These are phyloP conservation scores for Fissipunctia ypsillon DNA, from an alignment of 2,888 invertebrate genomes.

Conservation along the genomic window DNA sequence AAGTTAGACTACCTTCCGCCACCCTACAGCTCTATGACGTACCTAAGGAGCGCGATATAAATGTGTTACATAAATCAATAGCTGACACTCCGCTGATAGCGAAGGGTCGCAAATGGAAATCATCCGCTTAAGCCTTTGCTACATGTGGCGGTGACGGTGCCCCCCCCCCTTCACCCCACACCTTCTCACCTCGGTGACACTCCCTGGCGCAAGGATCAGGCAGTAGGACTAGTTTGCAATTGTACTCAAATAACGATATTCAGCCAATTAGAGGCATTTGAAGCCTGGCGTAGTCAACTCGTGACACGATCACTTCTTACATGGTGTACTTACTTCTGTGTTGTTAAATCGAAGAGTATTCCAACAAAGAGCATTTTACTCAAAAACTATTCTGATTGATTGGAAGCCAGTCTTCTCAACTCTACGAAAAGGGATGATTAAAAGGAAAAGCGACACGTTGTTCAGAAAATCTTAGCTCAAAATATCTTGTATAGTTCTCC, in stretches of 20 bases:
- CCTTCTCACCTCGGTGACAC: not conserved
- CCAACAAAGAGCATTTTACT: not conserved
- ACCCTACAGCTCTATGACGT: slow-evolving; percentile 8
- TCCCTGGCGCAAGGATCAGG: slow-evolving; percentile 14
- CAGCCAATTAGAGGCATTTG: not conserved
- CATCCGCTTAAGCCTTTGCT: slow-evolving; percentile 53
- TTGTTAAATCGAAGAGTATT: not conserved
- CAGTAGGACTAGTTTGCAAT: slow-evolving; percentile 5
- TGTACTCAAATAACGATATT: not conserved
- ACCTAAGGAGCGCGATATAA: slow-evolving; percentile 25
- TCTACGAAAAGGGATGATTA: not conserved
- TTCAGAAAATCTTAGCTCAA: not conserved
- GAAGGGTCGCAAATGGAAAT: slow-evolving; percentile 58
- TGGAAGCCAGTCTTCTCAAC: not conserved
- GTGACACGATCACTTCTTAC: not conserved
- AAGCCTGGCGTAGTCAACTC: not conserved
- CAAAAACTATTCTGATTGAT: not conserved
- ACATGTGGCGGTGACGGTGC: slow-evolving; percentile 55
- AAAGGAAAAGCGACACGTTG: not conserved
- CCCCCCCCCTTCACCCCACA: not conserved
- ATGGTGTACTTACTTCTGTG: not conserved
- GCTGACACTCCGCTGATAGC: slow-evolving; percentile 43
- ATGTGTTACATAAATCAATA: slow-evolving; percentile 51
- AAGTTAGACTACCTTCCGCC: slow-evolving; percentile 3
- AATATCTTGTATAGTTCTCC: not conserved